Evolutionary conservation across 2,888 invertebrate species (phyloP), one percentile per base, ranked within the genome.

Genomic region (Bimastos eiseni): DNA sequence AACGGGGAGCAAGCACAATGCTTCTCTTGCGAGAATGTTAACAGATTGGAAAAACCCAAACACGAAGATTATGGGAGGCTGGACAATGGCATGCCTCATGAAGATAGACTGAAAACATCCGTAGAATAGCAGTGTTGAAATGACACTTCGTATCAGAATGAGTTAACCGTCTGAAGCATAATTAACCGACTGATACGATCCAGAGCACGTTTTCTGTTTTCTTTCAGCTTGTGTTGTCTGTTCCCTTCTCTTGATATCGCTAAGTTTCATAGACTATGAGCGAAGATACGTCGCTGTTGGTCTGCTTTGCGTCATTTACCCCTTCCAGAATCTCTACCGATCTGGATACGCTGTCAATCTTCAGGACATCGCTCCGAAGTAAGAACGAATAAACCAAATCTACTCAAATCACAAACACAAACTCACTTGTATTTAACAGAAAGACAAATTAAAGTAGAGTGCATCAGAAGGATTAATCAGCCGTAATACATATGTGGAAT

Each of bases 241-340:
- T 49, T 41, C 89, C n/a, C 4, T 91, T 21, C 90, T 92, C 21
- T 89, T 91, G 21, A 83, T 91, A 30, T 41, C 37, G 30, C 89
- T 90, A 19, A 91, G 91, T 17, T 92, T 88, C 89, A 89, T 92
- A n/a, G 49, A 83, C 49, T 91, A 91, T 38, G 70, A 88, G 19
- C 89, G 86, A 36, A 90, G 91, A n/a, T 90, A 88, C 83, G 36
- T 86, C 17, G 97, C 99, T 5, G 97, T 98, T 91, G 96, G 97
- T 55, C 98, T 98, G 83, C 96, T 99, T 92, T 98, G 98, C 0
- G 96, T 98, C 83, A 99, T 99, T 8, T 99, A 99, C 6, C 99
- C 99, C 33, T 98, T 98, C 41, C 89, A 89, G 89, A 89, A 89
- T 49, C 89, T 89, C n/a, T 89, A 49, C n/a, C 41, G 89, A 89